These are phyloP conservation scores for Betta splendens DNA, from an alignment of 2,797 vertebrate genomes.

Conservation along the genomic window DNA sequence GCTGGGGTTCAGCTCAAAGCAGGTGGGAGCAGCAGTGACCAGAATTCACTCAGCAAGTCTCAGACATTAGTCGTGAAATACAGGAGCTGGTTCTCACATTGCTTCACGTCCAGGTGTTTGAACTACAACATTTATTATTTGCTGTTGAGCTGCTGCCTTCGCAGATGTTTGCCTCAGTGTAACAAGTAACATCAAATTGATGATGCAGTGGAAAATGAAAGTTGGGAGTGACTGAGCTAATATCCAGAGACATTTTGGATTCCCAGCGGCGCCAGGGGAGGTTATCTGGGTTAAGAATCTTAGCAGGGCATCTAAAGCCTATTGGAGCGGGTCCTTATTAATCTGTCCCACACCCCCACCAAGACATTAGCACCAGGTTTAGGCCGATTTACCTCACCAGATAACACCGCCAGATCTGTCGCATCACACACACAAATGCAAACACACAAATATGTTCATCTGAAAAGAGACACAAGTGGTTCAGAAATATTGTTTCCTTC, in stretches of 20 bases:
- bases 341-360: conserved; percentile 87
- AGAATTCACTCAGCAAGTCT: too few relatives aligned
- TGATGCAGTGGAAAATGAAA: conserved; percentile 50
- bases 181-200: conserved; percentile 27
- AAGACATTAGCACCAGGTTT: conserved; percentile 93
- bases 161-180: neutral
- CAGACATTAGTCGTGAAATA: too few relatives aligned
- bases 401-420: conserved; percentile 81
- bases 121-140: too few relatives aligned
- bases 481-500: neutral
- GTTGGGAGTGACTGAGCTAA: conserved; percentile 46
- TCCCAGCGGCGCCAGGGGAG: conserved; percentile 80
- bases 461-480: conserved; percentile 17
- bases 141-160: too few relatives aligned
- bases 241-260: conserved; percentile 66
- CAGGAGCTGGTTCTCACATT: too few relatives aligned
- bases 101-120: too few relatives aligned
- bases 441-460: conserved; percentile 47
- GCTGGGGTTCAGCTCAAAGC: too few relatives aligned
- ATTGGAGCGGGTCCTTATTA: conserved; percentile 92
- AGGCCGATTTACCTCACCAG: conserved; percentile 89
- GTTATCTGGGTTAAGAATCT: conserved; percentile 95
- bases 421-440: conserved; percentile 54
- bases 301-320: conserved; percentile 88
- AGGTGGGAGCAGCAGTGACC: too few relatives aligned